Conservation (phyloP, 2,888 invertebrate species). For the Dorcus parallelipipedus region DNA sequence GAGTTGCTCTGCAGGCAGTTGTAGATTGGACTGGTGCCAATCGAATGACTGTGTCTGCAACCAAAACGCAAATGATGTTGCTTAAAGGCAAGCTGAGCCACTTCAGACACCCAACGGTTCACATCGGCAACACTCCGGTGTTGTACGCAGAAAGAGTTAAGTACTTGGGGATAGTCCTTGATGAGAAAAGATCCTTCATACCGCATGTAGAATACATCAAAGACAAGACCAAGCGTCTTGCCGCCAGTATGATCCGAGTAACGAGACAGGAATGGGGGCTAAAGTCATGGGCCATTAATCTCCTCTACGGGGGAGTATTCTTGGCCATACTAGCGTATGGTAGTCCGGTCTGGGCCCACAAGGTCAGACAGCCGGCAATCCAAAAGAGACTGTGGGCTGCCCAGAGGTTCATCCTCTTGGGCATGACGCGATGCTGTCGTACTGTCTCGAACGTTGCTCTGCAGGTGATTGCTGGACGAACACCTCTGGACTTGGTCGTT, state of each 20-base stretch:
- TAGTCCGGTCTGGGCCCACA: not conserved
- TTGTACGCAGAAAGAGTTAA: not conserved
- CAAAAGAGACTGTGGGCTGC: too few relatives aligned
- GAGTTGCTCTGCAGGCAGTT: not conserved
- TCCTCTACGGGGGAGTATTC: too few relatives aligned
- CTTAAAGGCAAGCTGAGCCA: not conserved
- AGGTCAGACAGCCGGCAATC: not conserved
- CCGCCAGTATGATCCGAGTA: too few relatives aligned
- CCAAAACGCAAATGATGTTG: conserved; percentile 1
- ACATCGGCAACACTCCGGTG: not conserved
- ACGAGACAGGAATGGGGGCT: too few relatives aligned
- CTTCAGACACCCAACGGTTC: not conserved
- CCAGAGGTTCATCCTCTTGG: too few relatives aligned
- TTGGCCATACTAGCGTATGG: not conserved
- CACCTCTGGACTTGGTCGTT: too few relatives aligned
- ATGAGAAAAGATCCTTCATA: not conserved
- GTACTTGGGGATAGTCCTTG: conserved; percentile 3
- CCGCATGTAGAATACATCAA: too few relatives aligned
- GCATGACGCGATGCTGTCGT: too few relatives aligned
- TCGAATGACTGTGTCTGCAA: not conserved
- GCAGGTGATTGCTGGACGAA: too few relatives aligned
- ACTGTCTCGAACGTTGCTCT: too few relatives aligned
- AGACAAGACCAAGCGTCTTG: too few relatives aligned
- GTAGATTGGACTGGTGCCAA: not conserved
- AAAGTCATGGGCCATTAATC: too few relatives aligned